Percentiles rank a stretch among this genome's conserved stretches.
Evolutionary conservation across 2,888 invertebrate genomes (phyloP).

Genomic region (Pyrrhia umbra): DNA sequence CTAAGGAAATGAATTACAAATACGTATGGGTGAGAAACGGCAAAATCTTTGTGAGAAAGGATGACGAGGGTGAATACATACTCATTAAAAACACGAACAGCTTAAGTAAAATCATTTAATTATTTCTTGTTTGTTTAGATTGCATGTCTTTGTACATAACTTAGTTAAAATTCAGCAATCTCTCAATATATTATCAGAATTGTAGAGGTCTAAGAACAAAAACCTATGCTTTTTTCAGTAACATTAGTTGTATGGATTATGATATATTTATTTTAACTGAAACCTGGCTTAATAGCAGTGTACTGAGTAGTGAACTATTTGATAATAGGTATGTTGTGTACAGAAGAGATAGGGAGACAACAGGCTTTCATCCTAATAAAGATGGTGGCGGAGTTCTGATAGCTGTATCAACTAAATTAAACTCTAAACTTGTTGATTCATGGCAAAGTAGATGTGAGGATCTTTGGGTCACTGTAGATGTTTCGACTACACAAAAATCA

Average conservation of each 20-base stretch:
- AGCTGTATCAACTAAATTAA: conserved; percentile 13
- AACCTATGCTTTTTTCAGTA: neutral
- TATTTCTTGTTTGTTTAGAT: neutral
- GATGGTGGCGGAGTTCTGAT: conserved; percentile 22
- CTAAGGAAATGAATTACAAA: too few relatives aligned
- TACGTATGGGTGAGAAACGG: too few relatives aligned
- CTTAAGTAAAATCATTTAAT: neutral
- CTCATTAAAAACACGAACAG: neutral
- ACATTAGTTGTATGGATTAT: neutral
- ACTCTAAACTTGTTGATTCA: conserved; percentile 7
- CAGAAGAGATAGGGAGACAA: conserved; percentile 27
- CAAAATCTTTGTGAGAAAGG: neutral
- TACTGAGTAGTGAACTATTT: conserved; percentile 26
- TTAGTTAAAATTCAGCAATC: neutral
- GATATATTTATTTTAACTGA: conserved; percentile 26
- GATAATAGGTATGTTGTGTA: conserved; percentile 22
- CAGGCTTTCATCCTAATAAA: conserved; percentile 3
- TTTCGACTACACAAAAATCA: neutral
- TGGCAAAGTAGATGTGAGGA: conserved; percentile 38
- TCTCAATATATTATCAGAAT: neutral
- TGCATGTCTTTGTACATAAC: neutral
- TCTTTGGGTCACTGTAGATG: conserved; percentile 29
- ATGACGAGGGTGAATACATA: neutral
- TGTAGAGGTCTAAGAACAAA: neutral
- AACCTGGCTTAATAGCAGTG: conserved; percentile 24